Percentiles rank a stretch among this genome's conserved stretches.
Conservation (phyloP, 2,113 vertebrate genomes). For the Ceyx melanurus region DNA sequence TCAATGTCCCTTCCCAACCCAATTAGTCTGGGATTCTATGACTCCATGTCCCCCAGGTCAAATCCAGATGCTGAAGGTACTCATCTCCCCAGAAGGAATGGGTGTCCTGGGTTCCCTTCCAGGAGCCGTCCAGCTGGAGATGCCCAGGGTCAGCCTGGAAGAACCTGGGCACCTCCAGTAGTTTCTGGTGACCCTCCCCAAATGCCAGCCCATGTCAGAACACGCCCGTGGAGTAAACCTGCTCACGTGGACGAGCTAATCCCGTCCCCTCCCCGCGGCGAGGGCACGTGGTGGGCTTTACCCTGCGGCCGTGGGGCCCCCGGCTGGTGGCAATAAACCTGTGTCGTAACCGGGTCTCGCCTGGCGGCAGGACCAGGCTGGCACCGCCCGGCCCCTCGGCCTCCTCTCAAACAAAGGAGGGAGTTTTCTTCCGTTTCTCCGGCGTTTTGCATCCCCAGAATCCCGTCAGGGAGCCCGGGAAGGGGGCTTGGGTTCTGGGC, state of each 20-base stretch:
- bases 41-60: accelerated
- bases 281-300: not conserved
- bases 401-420: not conserved
- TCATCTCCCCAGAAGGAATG: too few relatives aligned
- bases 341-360: not conserved
- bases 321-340: not conserved
- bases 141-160: not conserved
- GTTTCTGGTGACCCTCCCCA: not conserved
- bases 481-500: accelerated
- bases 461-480: accelerated
- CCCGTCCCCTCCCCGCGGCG: accelerated
- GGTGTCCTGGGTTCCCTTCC: not conserved
- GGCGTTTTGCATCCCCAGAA: not conserved
- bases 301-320: not conserved
- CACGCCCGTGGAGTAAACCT: not conserved
- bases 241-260: not conserved
- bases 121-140: not conserved
- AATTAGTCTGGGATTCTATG: not conserved
- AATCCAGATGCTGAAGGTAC: not conserved
- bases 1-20: not conserved
- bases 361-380: not conserved
- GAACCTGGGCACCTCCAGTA: not conserved
- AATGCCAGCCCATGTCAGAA: not conserved
- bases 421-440: too few relatives aligned
- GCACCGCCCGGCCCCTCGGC: not conserved